Evolutionary conservation across 2,797 vertebrate species (phyloP), one percentile per base, ranked within the genome.

Genomic region (Clarias platycephalus): DNA sequence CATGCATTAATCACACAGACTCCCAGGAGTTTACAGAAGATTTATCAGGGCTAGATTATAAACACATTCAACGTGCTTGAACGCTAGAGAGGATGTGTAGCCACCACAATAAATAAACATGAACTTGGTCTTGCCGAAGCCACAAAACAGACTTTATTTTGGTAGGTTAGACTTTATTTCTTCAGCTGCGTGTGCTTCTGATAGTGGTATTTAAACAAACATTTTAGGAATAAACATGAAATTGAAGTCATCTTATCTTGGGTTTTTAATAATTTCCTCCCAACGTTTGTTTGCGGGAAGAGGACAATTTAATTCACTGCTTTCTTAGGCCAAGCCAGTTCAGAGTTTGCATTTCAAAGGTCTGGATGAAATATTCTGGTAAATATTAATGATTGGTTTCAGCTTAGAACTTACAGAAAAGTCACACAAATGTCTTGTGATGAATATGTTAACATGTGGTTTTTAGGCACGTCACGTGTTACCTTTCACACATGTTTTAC

Each of bases 91-190:
- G 74, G 87, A 86, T 86, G 63, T 81, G 34, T 15, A 34, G 63
- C 68, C 67, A 77, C 82, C 58, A 72, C 16, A 58, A 86, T 90
- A 82, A 89, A 89, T 86, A 89, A 85, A 85, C 77, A 87, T 84
- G 81, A 84, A 84, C 68, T 26, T 62, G 81, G 83, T 82, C 68
- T 77, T 10, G 62, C 67, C 62, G 49, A 82, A 84, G 44, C 58
- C 49, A 49, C 34, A 85, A 68, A 67, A 49, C 66, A 53, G 58
- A 67, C 77, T 85, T 86, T 87, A 88, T 86, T 84, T 85, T 84
- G 44, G 55, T 75, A 70, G 66, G 81, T 68, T 75, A 77, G 85
- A 81, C 66, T 86, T 86, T 80, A 85, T 88, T 88, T 88, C 78
- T 77, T 81, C 83, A 83, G 78, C 81, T 83, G 37, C 83, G 55